Evolutionary conservation across 1,140 invertebrate genomes (phyloP).

Genomic region (Eueides isabella): DNA sequence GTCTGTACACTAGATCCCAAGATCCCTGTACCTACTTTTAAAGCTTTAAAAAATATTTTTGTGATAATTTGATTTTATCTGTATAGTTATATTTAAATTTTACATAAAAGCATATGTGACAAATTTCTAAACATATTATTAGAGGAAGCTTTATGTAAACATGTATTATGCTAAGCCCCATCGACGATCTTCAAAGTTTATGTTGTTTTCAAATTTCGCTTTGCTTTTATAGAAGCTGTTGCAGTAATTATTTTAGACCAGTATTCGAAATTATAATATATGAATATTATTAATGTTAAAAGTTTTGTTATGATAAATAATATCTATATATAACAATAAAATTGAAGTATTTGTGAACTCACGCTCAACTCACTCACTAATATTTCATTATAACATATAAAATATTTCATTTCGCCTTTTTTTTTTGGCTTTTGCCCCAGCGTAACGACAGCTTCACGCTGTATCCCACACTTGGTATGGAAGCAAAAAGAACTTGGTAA

Average conservation of each 20-base stretch:
- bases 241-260: background rate
- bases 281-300: background rate
- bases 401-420: too few species aligned
- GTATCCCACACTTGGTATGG: too few species aligned
- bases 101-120: background rate
- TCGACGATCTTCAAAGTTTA: slow-evolving; percentile 4
- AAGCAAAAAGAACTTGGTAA: too few species aligned
- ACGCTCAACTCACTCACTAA: too few species aligned
- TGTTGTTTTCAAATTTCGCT: slow-evolving; percentile 17
- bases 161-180: slow-evolving; percentile 14
- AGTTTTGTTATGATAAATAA: background rate
- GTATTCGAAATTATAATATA: background rate
- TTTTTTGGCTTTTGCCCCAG: too few species aligned
- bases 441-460: too few species aligned
- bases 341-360: too few species aligned
- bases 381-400: too few species aligned
- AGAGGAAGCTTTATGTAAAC: slow-evolving; percentile 3
- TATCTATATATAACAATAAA: background rate
- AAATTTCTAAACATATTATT: slow-evolving; percentile 5
- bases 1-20: too few species aligned
- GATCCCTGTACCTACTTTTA: too few species aligned
- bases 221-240: background rate
- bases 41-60: too few species aligned
- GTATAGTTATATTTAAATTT: background rate
- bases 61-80: too few species aligned